phyloP scores from a whole-genome alignment of 2,888 invertebrate species.

The Daptonema setosum region DNA sequence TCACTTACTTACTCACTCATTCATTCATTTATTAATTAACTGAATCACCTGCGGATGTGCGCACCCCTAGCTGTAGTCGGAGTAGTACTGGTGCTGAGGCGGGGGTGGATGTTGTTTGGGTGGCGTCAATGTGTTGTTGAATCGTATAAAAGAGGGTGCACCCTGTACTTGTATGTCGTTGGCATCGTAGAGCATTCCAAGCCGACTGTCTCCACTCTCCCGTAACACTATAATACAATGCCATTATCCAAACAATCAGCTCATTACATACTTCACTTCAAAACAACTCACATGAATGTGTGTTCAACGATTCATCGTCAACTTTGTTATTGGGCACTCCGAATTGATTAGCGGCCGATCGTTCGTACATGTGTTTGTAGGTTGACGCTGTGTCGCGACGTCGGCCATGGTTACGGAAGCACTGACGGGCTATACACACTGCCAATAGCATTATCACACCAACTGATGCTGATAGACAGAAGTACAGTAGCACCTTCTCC shows the following conservation, averaged over 20 bases:
- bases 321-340: neutral
- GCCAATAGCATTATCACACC: constrained; percentile 17
- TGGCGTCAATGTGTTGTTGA: neutral
- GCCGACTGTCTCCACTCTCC: too few relatives aligned
- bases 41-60: neutral
- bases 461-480: constrained; percentile 13
- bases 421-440: constrained; percentile 16
- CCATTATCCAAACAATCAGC: too few relatives aligned
- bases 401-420: constrained; percentile 1
- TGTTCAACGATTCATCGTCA: neutral
- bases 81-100: neutral
- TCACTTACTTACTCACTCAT: too few relatives aligned
- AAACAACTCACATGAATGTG: neutral
- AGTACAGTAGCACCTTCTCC: constrained; percentile 17
- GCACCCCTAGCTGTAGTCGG: neutral
- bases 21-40: too few relatives aligned
- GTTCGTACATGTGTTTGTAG: neutral
- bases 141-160: neutral
- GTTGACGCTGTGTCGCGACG: neutral
- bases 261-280: too few relatives aligned
- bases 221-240: too few relatives aligned
- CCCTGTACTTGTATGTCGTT: neutral
- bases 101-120: neutral
- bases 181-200: too few relatives aligned
- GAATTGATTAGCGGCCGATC: neutral